Evolutionary conservation across 2,797 vertebrate species (phyloP).

Genomic region (Eutrigla gurnardus): DNA sequence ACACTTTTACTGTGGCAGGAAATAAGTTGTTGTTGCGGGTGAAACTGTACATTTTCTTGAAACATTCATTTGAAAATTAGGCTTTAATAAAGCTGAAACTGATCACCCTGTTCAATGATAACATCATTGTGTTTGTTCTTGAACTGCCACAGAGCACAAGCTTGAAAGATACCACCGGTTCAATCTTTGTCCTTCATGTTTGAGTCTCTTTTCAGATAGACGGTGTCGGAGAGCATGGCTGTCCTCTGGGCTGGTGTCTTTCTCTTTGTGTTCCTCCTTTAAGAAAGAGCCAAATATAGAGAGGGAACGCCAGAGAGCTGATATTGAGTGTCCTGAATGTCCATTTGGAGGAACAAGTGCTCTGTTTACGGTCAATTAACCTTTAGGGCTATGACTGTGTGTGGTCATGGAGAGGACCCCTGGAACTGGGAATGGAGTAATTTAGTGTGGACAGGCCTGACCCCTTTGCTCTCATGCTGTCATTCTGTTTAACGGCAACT

Average conservation of each 20-base stretch:
- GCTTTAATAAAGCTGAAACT: background rate
- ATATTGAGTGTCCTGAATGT: slow-evolving; percentile 71
- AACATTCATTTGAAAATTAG: slow-evolving; percentile 14
- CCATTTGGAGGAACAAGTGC: slow-evolving; percentile 80
- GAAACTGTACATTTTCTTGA: background rate
- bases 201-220: slow-evolving; percentile 21
- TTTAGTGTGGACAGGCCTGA: slow-evolving; percentile 63
- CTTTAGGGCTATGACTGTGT: slow-evolving; percentile 75
- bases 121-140: background rate
- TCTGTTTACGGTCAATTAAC: slow-evolving; percentile 82
- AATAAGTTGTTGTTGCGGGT: background rate
- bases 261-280: slow-evolving; percentile 30
- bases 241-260: slow-evolving; percentile 24
- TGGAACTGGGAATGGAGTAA: slow-evolving; percentile 60
- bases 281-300: slow-evolving; percentile 15
- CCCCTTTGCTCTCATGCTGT: slow-evolving; percentile 48
- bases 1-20: background rate
- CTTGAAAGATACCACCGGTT: background rate
- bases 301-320: slow-evolving; percentile 36
- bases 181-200: background rate
- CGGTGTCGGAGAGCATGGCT: slow-evolving; percentile 11
- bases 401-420: slow-evolving; percentile 36
- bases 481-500: slow-evolving; percentile 58
- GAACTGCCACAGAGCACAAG: background rate
- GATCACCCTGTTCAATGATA: no score